Base-by-base conservation (phyloP, 2,113 vertebrate species). In the Oreotrochilus melanogaster region DNA sequence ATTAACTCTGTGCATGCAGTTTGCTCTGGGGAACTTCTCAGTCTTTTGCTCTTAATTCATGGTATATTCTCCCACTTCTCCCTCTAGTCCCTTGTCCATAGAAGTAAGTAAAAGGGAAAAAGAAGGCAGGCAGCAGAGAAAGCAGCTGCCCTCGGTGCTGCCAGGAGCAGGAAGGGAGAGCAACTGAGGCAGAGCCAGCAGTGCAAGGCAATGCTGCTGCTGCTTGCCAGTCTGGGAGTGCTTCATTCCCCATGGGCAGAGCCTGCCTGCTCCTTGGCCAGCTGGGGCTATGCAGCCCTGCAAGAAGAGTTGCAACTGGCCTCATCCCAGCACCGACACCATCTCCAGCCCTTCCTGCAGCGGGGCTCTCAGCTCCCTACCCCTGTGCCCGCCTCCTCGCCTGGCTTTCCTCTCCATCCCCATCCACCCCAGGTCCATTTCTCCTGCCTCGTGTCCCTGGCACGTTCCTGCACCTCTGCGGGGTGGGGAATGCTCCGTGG, bases 21-120 rank as follows among this genome's bases (percentile, higher is more conserved):
- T 88, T 73, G 78, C 95, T 97, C 90, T 89, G 56, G 94, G 85
- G 90, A 93, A 65, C 89, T 96, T 94, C 0, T 7, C 85, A 88
- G 79, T 84, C 94, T 96, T 94, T 94, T 94, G 88, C 88, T 92
- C 72, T 92, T 95, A 90, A 94, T 95, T 95, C 88, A 58, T 0
- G 2, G 37, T 88, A 35, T 94, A 93, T 94, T 92, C 7, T 1
- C n/a, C 27, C 42, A 78, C 65, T 95, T 95, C 15, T 82, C 92
- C 69, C 64, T 95, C 65, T 83, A 83, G 89, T 67, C 67, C 28
- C 35, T 88, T 79, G 78, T 48, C 93, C 23, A 14, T 80, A 74
- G 86, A 83, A 90, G 53, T 92, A 71, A 89, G 67, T 78, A 47
- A 80, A 86, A 86, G 33, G 27, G 35, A 76, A 71, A 88, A 78